Conservation (phyloP, 1,140 invertebrate species). For the Rhagoletis zephyria region DNA sequence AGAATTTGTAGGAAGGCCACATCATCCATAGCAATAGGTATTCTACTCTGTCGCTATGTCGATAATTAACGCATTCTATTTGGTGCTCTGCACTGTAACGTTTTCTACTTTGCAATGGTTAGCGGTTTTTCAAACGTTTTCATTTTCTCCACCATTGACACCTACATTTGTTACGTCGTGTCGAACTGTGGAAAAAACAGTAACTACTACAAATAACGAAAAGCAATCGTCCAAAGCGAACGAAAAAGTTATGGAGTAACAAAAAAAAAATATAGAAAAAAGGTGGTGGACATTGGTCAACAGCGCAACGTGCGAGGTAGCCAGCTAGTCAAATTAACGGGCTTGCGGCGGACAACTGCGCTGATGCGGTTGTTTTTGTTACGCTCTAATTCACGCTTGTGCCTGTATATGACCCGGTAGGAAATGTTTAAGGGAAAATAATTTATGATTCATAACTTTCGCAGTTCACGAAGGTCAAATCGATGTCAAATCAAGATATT, state of each 20-base stretch:
- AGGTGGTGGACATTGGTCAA: background rate
- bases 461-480: too few relatives aligned
- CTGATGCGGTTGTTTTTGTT: slow-evolving; percentile 58
- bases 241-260: background rate
- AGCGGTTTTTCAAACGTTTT: background rate
- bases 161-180: background rate
- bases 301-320: too few relatives aligned
- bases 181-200: slow-evolving; percentile 22
- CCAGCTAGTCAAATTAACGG: slow-evolving; percentile 1
- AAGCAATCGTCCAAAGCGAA: background rate
- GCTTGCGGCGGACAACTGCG: background rate
- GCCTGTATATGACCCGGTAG: too few relatives aligned
- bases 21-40: too few relatives aligned
- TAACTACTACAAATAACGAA: background rate
- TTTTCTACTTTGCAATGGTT: background rate
- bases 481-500: too few relatives aligned
- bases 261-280: background rate
- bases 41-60: background rate
- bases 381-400: slow-evolving; percentile 65
- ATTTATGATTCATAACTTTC: too few relatives aligned
- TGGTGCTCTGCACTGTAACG: background rate
- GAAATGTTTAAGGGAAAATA: too few relatives aligned
- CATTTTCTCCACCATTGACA: slow-evolving; percentile 14
- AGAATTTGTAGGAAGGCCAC: too few relatives aligned
- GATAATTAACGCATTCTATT: slow-evolving; percentile 12